Evolutionary conservation across 2,888 invertebrate species (phyloP).

Genomic region (Trilocha varians): DNA sequence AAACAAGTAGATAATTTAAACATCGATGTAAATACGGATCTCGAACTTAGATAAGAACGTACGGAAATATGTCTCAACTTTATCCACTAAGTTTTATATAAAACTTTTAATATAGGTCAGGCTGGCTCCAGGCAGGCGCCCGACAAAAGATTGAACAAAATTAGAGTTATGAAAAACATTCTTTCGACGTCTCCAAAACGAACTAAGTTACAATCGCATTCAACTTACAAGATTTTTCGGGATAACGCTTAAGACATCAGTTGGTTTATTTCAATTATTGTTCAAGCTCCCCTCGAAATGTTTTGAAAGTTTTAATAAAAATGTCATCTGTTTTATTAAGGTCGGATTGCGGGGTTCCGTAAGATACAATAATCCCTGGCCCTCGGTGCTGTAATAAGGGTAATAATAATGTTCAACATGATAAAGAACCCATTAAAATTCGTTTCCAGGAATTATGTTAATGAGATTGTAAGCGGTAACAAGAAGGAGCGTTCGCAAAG

Average conservation of each 20-base stretch:
- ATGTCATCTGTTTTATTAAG: too few species aligned
- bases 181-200: slow-evolving; percentile 17
- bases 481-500: slow-evolving; percentile 47
- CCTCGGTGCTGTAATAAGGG: slow-evolving; percentile 14
- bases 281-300: slow-evolving; percentile 5
- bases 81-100: slow-evolving; percentile 6
- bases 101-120: slow-evolving; percentile 38
- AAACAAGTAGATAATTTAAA: not conserved
- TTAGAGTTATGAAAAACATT: slow-evolving; percentile 25
- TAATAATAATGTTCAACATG: slow-evolving; percentile 52
- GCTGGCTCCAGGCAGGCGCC: slow-evolving; percentile 29
- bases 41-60: too few species aligned
- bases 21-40: too few species aligned
- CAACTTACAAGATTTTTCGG: slow-evolving; percentile 19
- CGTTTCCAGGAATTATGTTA: slow-evolving; percentile 60
- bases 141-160: slow-evolving; percentile 24
- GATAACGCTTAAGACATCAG: slow-evolving; percentile 4
- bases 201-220: slow-evolving; percentile 24
- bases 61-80: slow-evolving; percentile 1
- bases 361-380: not conserved
- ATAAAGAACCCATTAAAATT: slow-evolving; percentile 58
- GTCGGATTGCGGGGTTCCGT: too few species aligned
- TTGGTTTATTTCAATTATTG: slow-evolving; percentile 7
- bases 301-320: not conserved
- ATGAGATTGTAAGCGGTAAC: slow-evolving; percentile 58